Percentiles rank a stretch among this genome's conserved stretches.
Conservation (phyloP, 2,888 invertebrate genomes). For the Microctonus hyperodae region DNA sequence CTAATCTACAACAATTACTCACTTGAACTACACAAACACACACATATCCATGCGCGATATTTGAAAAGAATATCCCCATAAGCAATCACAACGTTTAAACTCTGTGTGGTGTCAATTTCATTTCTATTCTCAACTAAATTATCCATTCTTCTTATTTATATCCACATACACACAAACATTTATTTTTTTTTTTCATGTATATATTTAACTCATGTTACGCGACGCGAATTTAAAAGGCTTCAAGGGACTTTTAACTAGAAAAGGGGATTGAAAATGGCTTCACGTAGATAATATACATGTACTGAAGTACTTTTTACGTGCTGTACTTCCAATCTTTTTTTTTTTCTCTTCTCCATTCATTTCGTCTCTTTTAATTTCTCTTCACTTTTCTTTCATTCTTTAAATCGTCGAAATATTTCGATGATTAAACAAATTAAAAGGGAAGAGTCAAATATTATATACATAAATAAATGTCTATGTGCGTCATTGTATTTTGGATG, state of each 20-base stretch:
- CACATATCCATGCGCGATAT: no score
- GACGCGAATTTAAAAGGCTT: conserved; percentile 22
- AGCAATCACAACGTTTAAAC: no score
- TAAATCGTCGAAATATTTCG: background rate
- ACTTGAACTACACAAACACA: no score
- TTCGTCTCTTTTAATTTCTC: background rate
- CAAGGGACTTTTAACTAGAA: conserved; percentile 12
- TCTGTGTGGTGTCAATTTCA: conserved; percentile 22
- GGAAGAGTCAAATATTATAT: background rate
- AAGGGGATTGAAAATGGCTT: conserved; percentile 26
- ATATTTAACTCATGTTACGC: conserved; percentile 17
- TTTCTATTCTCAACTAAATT: background rate
- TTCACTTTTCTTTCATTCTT: background rate
- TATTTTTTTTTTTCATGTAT: background rate
- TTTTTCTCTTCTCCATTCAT: background rate
- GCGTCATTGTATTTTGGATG: background rate
- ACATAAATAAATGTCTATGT: no score
- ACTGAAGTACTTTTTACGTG: no score
- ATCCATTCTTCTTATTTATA: background rate
- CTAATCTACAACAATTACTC: no score
- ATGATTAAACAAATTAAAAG: background rate
- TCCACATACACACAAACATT: background rate
- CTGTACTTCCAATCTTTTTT: background rate
- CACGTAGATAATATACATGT: background rate
- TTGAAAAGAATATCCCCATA: no score